Percentiles rank a stretch among this genome's conserved stretches.
Evolutionary conservation across 2,888 invertebrate genomes (phyloP).

Genomic region (Philereme transversata): DNA sequence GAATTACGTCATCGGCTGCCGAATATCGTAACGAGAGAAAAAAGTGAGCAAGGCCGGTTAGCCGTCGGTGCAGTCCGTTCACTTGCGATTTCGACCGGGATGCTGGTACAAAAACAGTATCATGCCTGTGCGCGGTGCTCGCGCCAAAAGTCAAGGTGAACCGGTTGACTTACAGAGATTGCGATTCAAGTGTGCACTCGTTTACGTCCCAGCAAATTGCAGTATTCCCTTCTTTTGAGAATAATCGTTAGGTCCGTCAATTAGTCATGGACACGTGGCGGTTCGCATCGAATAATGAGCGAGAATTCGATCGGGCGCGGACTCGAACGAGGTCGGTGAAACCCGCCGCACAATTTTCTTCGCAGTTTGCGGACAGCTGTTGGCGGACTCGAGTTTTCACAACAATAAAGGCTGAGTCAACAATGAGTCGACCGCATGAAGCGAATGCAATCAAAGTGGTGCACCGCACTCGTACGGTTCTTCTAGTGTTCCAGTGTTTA

Average conservation of each 20-base stretch:
- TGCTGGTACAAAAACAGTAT: slow-evolving; percentile 54
- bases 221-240: slow-evolving; percentile 24
- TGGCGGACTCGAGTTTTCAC: slow-evolving; percentile 49
- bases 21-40: slow-evolving; percentile 68
- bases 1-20: slow-evolving; percentile 70
- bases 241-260: slow-evolving; percentile 48
- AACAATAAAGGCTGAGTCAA: slow-evolving; percentile 53
- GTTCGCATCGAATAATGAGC: slow-evolving; percentile 60
- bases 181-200: slow-evolving; percentile 29
- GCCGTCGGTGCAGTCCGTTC: slow-evolving; percentile 69
- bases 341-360: slow-evolving; percentile 54
- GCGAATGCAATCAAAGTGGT: slow-evolving; percentile 47
- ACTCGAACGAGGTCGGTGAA: slow-evolving; percentile 56
- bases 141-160: slow-evolving; percentile 77
- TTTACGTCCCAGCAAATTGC: slow-evolving; percentile 9
- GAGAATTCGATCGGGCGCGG: slow-evolving; percentile 49
- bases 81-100: slow-evolving; percentile 74
- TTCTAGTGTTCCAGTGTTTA: slow-evolving; percentile 36
- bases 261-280: slow-evolving; percentile 63
- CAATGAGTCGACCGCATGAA: slow-evolving; percentile 48
- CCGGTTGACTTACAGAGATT: slow-evolving; percentile 53
- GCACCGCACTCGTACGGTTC: slow-evolving; percentile 43
- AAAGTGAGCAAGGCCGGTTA: slow-evolving; percentile 67
- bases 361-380: slow-evolving; percentile 47
- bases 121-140: slow-evolving; percentile 42